Conservation (phyloP, 2,888 invertebrate species). For the Gastrophysa polygoni region DNA sequence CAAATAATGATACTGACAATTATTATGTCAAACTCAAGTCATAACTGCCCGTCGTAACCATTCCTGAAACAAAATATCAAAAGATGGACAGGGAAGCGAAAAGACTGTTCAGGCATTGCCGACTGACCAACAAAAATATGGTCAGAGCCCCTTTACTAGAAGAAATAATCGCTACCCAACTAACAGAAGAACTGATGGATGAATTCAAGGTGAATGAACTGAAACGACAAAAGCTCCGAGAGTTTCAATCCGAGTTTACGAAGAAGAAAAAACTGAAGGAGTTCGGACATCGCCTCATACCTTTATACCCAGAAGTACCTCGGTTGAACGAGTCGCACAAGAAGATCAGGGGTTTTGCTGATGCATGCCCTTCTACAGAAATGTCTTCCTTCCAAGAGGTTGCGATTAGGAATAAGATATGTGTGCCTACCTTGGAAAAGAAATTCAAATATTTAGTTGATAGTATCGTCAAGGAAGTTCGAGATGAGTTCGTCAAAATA, state of each 20-base stretch:
- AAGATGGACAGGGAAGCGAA: conserved; percentile 31
- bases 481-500: conserved; percentile 65
- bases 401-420: conserved; percentile 65
- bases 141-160: conserved; percentile 37
- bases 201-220: conserved; percentile 47
- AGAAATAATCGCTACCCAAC: conserved; percentile 44
- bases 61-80: no score
- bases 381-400: conserved; percentile 68
- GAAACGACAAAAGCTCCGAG: conserved; percentile 44
- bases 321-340: conserved; percentile 50
- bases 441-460: conserved; percentile 64
- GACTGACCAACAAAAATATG: conserved; percentile 23
- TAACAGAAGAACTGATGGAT: conserved; percentile 48
- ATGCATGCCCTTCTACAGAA: conserved; percentile 64
- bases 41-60: no score
- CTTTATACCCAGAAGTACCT: conserved; percentile 50
- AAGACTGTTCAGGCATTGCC: conserved; percentile 32
- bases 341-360: conserved; percentile 64
- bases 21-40: not conserved
- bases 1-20: conserved; percentile 7
- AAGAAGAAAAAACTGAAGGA: conserved; percentile 48
- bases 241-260: conserved; percentile 47
- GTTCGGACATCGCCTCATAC: conserved; percentile 44
- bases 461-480: conserved; percentile 63
- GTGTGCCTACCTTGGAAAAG: conserved; percentile 62